Percentiles rank a stretch among this genome's conserved stretches.
These are phyloP conservation scores for Rhegmatorhina hoffmannsi DNA, from an alignment of 2,113 vertebrate species.

Conservation along the genomic window DNA sequence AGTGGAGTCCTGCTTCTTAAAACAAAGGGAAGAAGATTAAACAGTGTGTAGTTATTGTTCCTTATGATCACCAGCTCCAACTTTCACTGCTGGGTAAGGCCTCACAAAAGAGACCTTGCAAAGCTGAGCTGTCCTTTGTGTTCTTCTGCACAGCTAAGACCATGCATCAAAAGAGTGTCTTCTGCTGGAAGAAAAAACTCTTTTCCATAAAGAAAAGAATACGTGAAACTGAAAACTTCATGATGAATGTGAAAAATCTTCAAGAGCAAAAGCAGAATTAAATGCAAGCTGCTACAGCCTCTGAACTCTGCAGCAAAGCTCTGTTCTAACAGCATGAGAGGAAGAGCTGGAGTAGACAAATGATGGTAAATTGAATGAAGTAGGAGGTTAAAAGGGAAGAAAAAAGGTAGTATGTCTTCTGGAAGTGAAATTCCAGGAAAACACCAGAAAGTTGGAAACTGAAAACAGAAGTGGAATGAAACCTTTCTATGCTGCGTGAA, in stretches of 20 bases:
- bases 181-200: neutral
- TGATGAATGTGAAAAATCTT: neutral
- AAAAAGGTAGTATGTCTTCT: slow-evolving; percentile 2
- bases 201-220: neutral
- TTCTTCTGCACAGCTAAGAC: neutral
- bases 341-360: slow-evolving; percentile 19
- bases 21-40: neutral
- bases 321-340: neutral
- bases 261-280: neutral
- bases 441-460: slow-evolving; percentile 50
- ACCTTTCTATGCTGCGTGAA: slow-evolving; percentile 49
- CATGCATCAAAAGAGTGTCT: neutral
- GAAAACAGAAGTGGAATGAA: slow-evolving; percentile 53
- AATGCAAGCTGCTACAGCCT: neutral
- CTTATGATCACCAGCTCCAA: neutral
- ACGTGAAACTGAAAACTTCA: neutral
- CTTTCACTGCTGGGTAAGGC: neutral
- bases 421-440: slow-evolving; percentile 42
- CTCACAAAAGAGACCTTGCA: neutral
- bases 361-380: neutral
- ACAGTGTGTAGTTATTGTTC: neutral
- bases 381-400: neutral
- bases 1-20: neutral
- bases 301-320: neutral
- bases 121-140: neutral